These are phyloP conservation scores for Iguana delicatissima DNA, from an alignment of 2,797 vertebrate species.

Conservation along the genomic window DNA sequence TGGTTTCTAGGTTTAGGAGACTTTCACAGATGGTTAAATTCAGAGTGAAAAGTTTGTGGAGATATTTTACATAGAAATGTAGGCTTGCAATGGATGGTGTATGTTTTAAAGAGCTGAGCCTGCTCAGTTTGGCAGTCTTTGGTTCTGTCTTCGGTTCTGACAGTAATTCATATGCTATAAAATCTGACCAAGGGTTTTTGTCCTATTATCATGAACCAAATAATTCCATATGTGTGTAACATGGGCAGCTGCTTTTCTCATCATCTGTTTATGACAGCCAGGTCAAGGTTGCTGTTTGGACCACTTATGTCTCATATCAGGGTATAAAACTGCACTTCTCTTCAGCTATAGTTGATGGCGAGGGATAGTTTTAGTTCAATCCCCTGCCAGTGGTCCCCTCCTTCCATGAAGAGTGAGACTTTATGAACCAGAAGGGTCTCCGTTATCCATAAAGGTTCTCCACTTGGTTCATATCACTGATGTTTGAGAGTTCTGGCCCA, in stretches of 20 bases:
- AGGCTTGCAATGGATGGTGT: not conserved
- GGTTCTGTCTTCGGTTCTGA: not conserved
- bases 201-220: not conserved
- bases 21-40: not conserved
- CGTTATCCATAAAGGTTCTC: not conserved
- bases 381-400: not conserved
- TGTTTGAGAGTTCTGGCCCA: not conserved
- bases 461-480: not conserved
- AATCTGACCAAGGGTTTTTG: not conserved
- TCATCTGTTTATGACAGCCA: not conserved
- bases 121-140: not conserved
- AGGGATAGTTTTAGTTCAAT: not conserved
- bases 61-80: not conserved
- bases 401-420: not conserved
- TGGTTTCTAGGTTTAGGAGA: conserved; percentile 36
- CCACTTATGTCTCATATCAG: not conserved
- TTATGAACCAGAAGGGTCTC: not conserved
- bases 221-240: not conserved
- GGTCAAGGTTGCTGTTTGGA: not conserved
- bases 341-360: not conserved
- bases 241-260: not conserved
- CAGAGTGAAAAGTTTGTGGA: not conserved
- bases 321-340: not conserved
- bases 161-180: not conserved
- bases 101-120: not conserved